These are phyloP conservation scores for Macrophya annulata DNA, from an alignment of 2,888 invertebrate species.

Conservation along the genomic window DNA sequence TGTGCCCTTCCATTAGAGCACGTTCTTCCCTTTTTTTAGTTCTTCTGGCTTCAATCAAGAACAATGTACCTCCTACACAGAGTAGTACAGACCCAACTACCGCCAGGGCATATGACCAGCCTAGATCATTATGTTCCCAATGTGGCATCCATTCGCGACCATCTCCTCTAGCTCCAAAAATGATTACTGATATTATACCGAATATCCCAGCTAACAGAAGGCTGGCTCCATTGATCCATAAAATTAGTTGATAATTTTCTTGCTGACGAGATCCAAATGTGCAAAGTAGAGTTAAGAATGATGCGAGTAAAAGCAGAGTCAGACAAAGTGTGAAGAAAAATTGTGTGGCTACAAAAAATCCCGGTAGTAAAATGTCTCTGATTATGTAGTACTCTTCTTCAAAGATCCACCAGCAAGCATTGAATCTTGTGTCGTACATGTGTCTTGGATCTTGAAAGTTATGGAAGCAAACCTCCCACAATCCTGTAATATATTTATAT, in stretches of 20 bases:
- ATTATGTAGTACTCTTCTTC: constrained; percentile 98
- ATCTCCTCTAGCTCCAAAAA: constrained; percentile 95
- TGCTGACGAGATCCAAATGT: constrained; percentile 88
- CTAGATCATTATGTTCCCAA: constrained; percentile 96
- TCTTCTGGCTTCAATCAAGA: constrained; percentile 91
- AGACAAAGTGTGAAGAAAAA: constrained; percentile 95
- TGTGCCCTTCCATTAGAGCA: constrained; percentile 86
- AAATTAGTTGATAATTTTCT: constrained; percentile 88
- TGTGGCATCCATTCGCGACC: constrained; percentile 97
- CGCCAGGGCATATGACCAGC: constrained; percentile 96
- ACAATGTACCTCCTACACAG: constrained; percentile 89
- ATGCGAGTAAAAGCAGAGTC: constrained; percentile 89
- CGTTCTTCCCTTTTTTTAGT: constrained; percentile 88
- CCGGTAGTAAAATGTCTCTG: constrained; percentile 92
- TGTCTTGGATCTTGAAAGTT: constrained; percentile 91
- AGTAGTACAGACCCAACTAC: constrained; percentile 89
- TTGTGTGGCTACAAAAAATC: constrained; percentile 96
- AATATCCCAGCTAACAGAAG: constrained; percentile 88
- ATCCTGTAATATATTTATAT: constrained; percentile 82
- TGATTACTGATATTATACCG: constrained; percentile 91
- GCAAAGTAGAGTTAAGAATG: constrained; percentile 88
- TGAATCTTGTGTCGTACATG: constrained; percentile 91
- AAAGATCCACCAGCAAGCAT: constrained; percentile 98
- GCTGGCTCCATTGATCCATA: constrained; percentile 88
- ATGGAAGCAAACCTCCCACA: constrained; percentile 96